Conservation (phyloP, 2,888 invertebrate species). For the Baronia brevicornis region DNA sequence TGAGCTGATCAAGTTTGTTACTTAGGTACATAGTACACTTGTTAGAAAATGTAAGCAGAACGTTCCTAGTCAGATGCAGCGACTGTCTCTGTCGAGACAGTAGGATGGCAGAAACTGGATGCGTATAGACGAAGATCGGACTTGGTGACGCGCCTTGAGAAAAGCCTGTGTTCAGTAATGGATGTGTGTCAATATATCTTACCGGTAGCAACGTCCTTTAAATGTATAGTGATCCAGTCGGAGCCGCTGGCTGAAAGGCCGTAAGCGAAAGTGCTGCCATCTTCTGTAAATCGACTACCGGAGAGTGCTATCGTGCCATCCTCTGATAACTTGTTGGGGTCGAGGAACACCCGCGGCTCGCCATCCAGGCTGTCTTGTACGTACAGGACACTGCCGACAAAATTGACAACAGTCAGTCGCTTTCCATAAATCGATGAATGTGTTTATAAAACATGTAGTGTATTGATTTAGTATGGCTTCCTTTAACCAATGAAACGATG, state of each 20-base stretch:
- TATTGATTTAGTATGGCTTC: too few species aligned
- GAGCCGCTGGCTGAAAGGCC: slow-evolving; percentile 95
- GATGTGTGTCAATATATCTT: slow-evolving; percentile 15
- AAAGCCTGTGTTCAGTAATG: background rate
- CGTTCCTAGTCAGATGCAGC: too few species aligned
- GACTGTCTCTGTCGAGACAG: slow-evolving; percentile 6
- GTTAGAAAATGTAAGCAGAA: too few species aligned
- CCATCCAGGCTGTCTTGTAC: slow-evolving; percentile 86
- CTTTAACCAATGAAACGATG: too few species aligned
- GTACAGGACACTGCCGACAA: slow-evolving; percentile 85
- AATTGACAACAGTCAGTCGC: background rate
- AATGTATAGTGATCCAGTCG: slow-evolving; percentile 95
- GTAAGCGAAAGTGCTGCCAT: slow-evolving; percentile 93
- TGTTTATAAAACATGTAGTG: too few species aligned
- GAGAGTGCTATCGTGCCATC: slow-evolving; percentile 93
- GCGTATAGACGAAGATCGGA: background rate
- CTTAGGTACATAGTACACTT: too few species aligned
- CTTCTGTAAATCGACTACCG: slow-evolving; percentile 87
- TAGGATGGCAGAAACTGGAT: slow-evolving; percentile 1
- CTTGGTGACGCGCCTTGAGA: too few species aligned
- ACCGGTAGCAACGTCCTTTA: slow-evolving; percentile 85
- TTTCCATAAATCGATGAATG: too few species aligned
- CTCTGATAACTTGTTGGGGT: slow-evolving; percentile 92
- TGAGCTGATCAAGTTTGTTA: too few species aligned
- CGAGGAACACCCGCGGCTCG: slow-evolving; percentile 91